phyloP scores from a whole-genome alignment of 2,113 vertebrate species.

The Hippopotamus amphibius region DNA sequence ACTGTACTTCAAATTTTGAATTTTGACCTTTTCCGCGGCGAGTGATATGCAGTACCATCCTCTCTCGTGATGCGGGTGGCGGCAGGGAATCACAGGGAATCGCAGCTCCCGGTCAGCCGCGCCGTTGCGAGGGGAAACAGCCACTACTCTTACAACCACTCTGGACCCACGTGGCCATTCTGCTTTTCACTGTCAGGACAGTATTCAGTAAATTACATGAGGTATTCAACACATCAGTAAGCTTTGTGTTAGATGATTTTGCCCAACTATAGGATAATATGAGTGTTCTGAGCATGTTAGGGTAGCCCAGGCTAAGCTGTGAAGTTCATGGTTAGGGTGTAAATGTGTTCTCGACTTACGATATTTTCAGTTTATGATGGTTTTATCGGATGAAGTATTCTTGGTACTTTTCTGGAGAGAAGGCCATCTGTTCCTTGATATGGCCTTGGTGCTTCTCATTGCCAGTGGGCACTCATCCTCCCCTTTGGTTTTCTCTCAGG shows the following conservation, averaged over 20 bases:
- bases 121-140: neutral
- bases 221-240: neutral
- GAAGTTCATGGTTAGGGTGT: neutral
- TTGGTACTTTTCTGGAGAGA: neutral
- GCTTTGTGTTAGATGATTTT: neutral
- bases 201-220: neutral
- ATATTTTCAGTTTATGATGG: neutral
- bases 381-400: neutral
- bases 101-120: neutral
- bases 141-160: neutral
- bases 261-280: neutral
- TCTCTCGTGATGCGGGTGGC: neutral
- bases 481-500: neutral
- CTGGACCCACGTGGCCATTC: neutral
- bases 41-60: neutral
- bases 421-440: neutral
- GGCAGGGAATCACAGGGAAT: rapidly evolving
- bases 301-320: neutral
- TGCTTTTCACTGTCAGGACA: neutral
- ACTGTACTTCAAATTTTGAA: neutral
- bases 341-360: neutral
- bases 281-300: neutral
- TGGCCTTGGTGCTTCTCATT: neutral
- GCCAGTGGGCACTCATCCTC: neutral
- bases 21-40: neutral